Base-by-base conservation (phyloP, 2,797 vertebrate genomes). In the Glossophaga mutica region DNA sequence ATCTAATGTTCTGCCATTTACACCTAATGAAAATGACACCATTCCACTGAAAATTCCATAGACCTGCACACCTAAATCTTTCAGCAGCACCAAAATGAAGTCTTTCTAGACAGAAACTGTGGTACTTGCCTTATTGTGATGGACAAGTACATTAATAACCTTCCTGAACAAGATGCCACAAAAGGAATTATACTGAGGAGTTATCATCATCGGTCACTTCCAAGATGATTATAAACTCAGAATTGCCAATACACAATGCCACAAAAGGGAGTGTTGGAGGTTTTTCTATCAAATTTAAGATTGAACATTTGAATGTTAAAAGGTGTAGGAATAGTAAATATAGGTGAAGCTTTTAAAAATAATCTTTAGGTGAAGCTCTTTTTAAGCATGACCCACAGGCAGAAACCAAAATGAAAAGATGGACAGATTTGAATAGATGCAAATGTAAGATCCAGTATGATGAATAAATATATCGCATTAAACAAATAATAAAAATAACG, bases 151-250 rank as follows among this genome's bases (percentile, higher is more conserved):
- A 87, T 94, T 86, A 91, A 86, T 67, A 90, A 87, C 14, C 50
- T 91, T 83, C 87, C 48, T 24, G 8, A 95, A 92, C 2, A 86
- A 91, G 34, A 93, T 50, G 34, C 9, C 65, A 32, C 78, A 34
- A 81, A 83, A 87, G 50, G 70, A 94, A 91, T 91, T 89, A 97
- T n/a, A 89, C 55, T 89, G 55, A 83, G 82, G 1, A 82, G n/a
- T 86, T 73, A 77, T 50, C 52, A 89, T 34, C 50, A 87, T 57
- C n/a, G 82, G 77, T 76, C 48, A 92, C 86, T 84, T 90, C 46
- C 59, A 90, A 95, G 65, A 88, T 88, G 71, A 77, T 78, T 84
- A 91, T 46, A 94, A 92, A 90, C 19, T 62, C 84, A 87, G n/a
- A 32, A 74, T 57, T 15, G 44, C 70, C 83, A 74, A 73, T 68